Conservation (phyloP, 1,140 invertebrate species). For the Melipona quadrifasciata region DNA sequence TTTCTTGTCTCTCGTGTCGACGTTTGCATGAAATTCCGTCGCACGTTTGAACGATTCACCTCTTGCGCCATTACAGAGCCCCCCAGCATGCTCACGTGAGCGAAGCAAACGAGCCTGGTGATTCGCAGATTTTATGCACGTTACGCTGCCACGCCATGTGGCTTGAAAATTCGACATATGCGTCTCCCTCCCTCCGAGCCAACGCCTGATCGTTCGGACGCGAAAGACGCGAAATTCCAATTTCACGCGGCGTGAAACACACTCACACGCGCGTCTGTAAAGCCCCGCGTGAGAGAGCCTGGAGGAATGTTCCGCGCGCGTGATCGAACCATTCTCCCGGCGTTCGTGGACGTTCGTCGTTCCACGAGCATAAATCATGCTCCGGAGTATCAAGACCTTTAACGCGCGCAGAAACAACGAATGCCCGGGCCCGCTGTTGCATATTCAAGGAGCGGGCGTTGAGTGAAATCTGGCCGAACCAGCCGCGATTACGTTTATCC, state of each 20-base stretch:
- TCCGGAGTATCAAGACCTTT: conserved; percentile 40
- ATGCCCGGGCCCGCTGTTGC: conserved; percentile 16
- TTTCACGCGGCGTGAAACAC: too few relatives aligned
- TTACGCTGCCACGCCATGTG: neutral
- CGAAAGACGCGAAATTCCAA: neutral
- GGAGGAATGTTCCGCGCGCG: neutral
- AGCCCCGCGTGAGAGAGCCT: too few relatives aligned
- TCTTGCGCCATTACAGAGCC: neutral
- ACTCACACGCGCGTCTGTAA: neutral
- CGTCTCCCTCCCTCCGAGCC: neutral
- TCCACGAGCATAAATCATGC: conserved; percentile 29
- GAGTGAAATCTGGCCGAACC: conserved; percentile 54
- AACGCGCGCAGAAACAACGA: conserved; percentile 27
- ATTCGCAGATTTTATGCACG: conserved; percentile 4
- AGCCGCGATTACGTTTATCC: conserved; percentile 57
- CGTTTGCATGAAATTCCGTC: conserved; percentile 26
- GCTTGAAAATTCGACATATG: neutral
- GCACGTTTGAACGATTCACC: conserved; percentile 31
- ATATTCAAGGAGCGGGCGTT: conserved; percentile 57
- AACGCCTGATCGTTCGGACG: too few relatives aligned
- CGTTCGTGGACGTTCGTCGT: neutral
- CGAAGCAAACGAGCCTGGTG: neutral
- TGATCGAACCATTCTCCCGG: neutral
- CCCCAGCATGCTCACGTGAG: neutral
- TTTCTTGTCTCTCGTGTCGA: conserved; percentile 35